phyloP scores from a whole-genome alignment of 2,113 vertebrate species.

The Marmota flaviventris region DNA sequence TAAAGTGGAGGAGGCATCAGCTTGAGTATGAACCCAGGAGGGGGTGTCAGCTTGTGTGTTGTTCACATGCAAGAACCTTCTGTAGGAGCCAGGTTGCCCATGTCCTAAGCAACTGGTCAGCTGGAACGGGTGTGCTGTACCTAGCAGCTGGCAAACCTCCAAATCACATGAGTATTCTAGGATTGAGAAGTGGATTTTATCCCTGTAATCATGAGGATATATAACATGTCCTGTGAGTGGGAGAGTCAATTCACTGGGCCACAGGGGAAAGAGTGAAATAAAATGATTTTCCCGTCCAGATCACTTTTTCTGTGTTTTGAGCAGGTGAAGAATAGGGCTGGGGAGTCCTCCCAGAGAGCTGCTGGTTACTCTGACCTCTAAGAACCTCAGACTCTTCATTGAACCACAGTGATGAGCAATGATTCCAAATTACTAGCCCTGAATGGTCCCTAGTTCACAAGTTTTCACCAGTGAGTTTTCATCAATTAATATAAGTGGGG shows the following conservation, averaged over 20 bases:
- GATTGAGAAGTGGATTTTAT: background rate
- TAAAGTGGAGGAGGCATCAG: background rate
- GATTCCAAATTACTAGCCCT: background rate
- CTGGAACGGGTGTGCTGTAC: background rate
- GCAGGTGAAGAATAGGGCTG: background rate
- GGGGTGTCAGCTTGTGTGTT: no score
- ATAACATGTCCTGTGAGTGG: background rate
- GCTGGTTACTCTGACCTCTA: background rate
- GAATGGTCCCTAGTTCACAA: no score
- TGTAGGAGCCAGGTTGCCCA: background rate
- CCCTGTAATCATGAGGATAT: background rate
- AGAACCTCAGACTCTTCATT: background rate
- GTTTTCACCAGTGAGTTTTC: background rate
- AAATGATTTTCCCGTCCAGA: background rate
- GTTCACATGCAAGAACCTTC: fast-evolving
- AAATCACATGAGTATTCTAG: background rate
- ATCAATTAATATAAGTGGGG: background rate
- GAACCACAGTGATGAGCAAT: background rate
- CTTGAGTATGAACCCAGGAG: background rate
- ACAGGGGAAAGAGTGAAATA: background rate
- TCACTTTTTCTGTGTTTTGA: background rate
- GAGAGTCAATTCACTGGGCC: background rate
- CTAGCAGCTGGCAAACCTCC: background rate
- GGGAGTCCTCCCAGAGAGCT: background rate
- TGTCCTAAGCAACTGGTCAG: background rate